phyloP scores from a whole-genome alignment of 2,888 invertebrate genomes.

The Spilarctia lutea region DNA sequence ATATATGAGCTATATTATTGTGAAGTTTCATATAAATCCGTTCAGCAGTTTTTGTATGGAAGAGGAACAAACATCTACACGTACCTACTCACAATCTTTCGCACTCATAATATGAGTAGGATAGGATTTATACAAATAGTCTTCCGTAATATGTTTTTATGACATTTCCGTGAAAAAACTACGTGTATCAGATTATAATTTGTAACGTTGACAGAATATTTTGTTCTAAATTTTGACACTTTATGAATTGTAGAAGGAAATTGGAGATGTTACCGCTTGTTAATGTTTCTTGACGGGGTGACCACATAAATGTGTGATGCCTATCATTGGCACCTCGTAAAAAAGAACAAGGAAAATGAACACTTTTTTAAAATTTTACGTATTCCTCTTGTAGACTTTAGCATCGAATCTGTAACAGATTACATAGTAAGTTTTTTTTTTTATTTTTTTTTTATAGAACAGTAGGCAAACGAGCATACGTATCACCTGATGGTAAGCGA shows the following conservation, averaged over 20 bases:
- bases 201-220: constrained; percentile 20
- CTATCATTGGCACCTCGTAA: constrained; percentile 39
- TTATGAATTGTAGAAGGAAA: constrained; percentile 18
- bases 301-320: constrained; percentile 25
- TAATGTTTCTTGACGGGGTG: constrained; percentile 21
- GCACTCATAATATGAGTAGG: no score
- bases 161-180: background rate
- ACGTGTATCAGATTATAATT: constrained; percentile 2
- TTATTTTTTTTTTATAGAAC: no score
- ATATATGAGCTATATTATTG: no score
- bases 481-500: no score
- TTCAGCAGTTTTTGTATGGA: no score
- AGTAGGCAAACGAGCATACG: no score
- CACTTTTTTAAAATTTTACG: background rate
- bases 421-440: background rate
- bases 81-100: no score
- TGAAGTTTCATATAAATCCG: no score
- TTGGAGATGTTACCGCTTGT: constrained; percentile 22
- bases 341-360: constrained; percentile 12
- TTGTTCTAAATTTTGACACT: constrained; percentile 18
- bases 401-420: background rate
- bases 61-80: no score
- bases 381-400: background rate
- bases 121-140: background rate
- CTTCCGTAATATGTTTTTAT: background rate